Evolutionary conservation across 2,113 vertebrate species (phyloP), one percentile per base, ranked within the genome.

Genomic region (Planiliza haematocheilus): DNA sequence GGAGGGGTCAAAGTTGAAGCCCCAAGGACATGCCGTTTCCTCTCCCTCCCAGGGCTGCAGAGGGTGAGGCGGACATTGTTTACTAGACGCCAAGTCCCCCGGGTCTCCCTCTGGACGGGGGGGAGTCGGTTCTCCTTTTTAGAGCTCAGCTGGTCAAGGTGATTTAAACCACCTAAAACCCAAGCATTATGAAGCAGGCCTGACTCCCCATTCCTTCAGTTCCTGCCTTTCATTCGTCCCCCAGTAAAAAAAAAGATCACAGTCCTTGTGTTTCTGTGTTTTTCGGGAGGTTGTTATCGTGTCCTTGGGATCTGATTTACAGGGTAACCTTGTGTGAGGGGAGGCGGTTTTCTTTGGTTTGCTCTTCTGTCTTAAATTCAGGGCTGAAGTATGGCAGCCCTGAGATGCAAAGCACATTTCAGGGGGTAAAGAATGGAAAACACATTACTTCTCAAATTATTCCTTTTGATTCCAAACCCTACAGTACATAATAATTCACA

Each of bases 221-320:
- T 91, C 82, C 85, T 87, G 89, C 55, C 75, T 91, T 91, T 89
- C 87, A 88, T 91, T 90, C 73, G 30, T 64, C 71, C 73, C 80
- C 73, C 83, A 80, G 85, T 90, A 86, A 89, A 89, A 30, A 30
- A 30, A 30, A 90, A 91, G 81, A 91, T 86, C 89, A 90, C 84
- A 91, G 90, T 70, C 21, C 83, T 77, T 69, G 75, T 75, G 70
- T 81, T 87, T 74, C 87, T 67, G 69, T 83, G 64, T 85, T 90
- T 30, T 85, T 83, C 80, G 77, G 80, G 68, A 76, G 84, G 83
- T 79, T 90, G 86, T 81, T 89, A 89, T 77, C 46, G 76, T 86
- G 86, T 87, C 89, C 84, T 84, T 87, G 84, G 69, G 70, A 85
- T 56, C 83, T 88, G 88, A 90, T 92, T 90, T 92, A 92, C 84